Conservation (phyloP, 2,888 invertebrate genomes). For the Byasa hedistus region DNA sequence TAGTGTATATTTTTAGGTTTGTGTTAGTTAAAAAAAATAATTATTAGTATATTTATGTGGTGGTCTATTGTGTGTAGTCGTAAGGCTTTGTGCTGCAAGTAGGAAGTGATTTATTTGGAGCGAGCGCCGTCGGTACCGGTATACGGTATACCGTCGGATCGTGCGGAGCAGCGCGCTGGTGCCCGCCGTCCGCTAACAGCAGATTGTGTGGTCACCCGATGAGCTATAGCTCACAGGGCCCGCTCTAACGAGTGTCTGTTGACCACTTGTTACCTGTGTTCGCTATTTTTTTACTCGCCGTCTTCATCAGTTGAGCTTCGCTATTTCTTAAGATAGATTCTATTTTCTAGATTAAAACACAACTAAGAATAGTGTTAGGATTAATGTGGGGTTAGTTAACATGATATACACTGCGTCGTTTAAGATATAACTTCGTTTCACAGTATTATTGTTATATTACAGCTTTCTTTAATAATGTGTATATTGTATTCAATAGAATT, state of each 20-base stretch:
- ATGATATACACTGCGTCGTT: too few relatives aligned
- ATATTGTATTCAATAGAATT: too few relatives aligned
- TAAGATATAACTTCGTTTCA: too few relatives aligned
- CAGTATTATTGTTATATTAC: too few relatives aligned
- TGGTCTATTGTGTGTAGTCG: conserved; percentile 34
- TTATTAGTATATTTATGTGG: conserved; percentile 1
- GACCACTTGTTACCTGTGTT: conserved; percentile 41
- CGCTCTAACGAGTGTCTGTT: conserved; percentile 40
- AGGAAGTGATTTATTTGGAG: conserved; percentile 77
- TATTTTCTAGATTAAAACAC: too few relatives aligned
- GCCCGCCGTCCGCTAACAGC: conserved; percentile 53
- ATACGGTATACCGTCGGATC: conserved; percentile 60
- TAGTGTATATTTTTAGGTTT: too few relatives aligned
- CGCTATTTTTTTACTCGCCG: conserved; percentile 4
- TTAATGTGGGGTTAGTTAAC: too few relatives aligned
- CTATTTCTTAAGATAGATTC: background rate
- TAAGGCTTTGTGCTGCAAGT: conserved; percentile 58
- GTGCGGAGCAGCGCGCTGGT: conserved; percentile 57
- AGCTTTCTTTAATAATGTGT: too few relatives aligned
- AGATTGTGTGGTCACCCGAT: conserved; percentile 53
- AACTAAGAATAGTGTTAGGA: too few relatives aligned
- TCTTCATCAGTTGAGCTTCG: conserved; percentile 3
- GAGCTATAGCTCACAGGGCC: conserved; percentile 42
- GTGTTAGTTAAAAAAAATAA: too few relatives aligned
- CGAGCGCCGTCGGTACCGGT: conserved; percentile 49